phyloP scores from a whole-genome alignment of 30 jellyfish, hydroid and myxozoan genomes.

The Pelagia noctiluca region DNA sequence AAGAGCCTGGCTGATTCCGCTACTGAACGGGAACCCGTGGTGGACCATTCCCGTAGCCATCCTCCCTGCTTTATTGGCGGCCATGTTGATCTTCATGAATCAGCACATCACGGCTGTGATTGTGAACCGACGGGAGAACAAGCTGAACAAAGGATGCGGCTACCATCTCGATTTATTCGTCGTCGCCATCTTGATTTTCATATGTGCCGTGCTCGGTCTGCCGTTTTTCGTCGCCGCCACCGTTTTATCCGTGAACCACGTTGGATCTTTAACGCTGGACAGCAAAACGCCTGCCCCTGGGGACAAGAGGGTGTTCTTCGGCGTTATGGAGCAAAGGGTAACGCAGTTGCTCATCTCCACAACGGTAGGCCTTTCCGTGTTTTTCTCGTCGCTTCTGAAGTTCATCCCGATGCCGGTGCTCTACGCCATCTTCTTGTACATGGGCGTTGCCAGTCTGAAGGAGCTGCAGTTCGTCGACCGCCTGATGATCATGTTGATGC shows the following conservation, averaged over 20 bases:
- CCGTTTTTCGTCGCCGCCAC: slow-evolving; percentile 89
- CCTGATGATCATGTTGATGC: slow-evolving; percentile 76
- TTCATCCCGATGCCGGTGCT: slow-evolving; percentile 75
- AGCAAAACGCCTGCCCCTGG: slow-evolving; percentile 83
- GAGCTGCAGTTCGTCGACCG: slow-evolving; percentile 88
- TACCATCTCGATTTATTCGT: slow-evolving; percentile 88
- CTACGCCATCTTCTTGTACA: slow-evolving; percentile 64
- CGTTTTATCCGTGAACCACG: slow-evolving; percentile 81
- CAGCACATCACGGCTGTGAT: slow-evolving; percentile 88
- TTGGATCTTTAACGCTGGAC: slow-evolving; percentile 56
- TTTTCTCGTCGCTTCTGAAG: slow-evolving; percentile 54
- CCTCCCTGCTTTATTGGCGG: slow-evolving; percentile 79
- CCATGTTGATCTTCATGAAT: slow-evolving; percentile 78
- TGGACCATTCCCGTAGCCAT: slow-evolving; percentile 88
- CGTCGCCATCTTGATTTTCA: slow-evolving; percentile 58
- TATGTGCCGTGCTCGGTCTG: slow-evolving; percentile 84
- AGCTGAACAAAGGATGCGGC: slow-evolving; percentile 82
- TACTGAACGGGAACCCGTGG: slow-evolving; percentile 68
- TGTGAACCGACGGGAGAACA: slow-evolving; percentile 75
- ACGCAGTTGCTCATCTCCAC: slow-evolving; percentile 67
- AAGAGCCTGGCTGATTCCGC: slow-evolving; percentile 82
- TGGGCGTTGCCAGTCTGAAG: slow-evolving; percentile 74
- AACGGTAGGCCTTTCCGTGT: slow-evolving; percentile 73
- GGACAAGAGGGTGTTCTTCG: slow-evolving; percentile 68
- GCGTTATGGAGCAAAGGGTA: slow-evolving; percentile 70